phyloP scores from a whole-genome alignment of 2,113 vertebrate genomes.

The Callionymus lyra region DNA sequence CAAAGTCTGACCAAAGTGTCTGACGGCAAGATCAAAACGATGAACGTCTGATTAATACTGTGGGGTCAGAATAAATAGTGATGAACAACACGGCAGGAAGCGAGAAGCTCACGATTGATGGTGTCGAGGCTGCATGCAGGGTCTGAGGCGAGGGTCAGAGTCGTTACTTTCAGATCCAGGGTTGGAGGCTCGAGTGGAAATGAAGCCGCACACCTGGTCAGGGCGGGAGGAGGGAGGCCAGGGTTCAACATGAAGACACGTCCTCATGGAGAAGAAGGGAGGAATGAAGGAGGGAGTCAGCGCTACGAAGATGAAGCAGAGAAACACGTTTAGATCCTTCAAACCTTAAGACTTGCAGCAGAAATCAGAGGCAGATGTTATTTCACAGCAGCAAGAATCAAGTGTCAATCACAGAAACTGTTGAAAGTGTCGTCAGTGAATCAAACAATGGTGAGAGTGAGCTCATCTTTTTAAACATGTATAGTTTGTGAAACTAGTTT shows the following conservation, averaged over 20 bases:
- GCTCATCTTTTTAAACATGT: too few species aligned
- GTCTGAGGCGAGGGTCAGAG: conserved; percentile 32
- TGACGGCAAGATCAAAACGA: conserved; percentile 45
- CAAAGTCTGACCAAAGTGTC: conserved; percentile 4
- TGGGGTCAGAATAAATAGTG: conserved; percentile 37
- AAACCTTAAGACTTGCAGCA: conserved; percentile 5
- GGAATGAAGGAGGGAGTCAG: conserved; percentile 58
- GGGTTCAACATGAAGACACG: conserved; percentile 50
- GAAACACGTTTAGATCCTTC: conserved; percentile 40
- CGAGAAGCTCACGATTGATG: too few species aligned
- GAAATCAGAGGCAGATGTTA: background rate
- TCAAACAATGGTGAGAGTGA: too few species aligned
- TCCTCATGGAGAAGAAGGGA: conserved; percentile 54
- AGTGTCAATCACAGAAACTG: too few species aligned
- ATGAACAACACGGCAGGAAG: conserved; percentile 50
- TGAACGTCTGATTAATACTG: conserved; percentile 10
- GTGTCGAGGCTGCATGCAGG: conserved; percentile 56
- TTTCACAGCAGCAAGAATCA: conserved; percentile 1
- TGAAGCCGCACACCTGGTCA: conserved; percentile 46
- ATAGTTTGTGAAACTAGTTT: too few species aligned
- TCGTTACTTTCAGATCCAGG: conserved; percentile 22
- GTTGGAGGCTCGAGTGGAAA: conserved; percentile 34
- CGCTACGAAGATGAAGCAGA: conserved; percentile 61
- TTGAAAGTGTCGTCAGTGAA: too few species aligned
- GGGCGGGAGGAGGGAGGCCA: conserved; percentile 43